These are phyloP conservation scores for Hetaerina titia DNA, from an alignment of 2,888 invertebrate genomes.

Conservation along the genomic window DNA sequence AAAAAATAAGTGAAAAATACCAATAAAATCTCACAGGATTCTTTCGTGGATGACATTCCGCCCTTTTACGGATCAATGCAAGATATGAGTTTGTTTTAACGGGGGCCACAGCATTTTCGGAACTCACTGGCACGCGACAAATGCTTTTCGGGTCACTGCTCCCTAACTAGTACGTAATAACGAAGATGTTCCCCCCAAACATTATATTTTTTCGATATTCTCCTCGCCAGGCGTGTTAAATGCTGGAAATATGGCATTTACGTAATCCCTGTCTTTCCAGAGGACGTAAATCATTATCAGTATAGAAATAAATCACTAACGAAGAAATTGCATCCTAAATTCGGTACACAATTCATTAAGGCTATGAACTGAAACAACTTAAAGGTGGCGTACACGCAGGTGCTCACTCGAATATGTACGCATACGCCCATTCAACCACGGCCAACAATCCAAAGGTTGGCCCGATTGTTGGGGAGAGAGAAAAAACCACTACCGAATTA, in stretches of 20 bases:
- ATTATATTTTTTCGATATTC: background rate
- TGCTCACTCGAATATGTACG: too few relatives aligned
- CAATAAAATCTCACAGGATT: background rate
- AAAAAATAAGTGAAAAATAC: background rate
- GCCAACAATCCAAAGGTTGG: too few relatives aligned
- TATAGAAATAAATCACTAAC: background rate
- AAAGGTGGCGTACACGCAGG: too few relatives aligned
- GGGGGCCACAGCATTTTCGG: background rate
- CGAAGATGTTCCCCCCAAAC: background rate
- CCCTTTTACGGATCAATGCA: background rate
- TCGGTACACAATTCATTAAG: background rate
- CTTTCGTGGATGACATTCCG: background rate
- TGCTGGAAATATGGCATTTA: background rate
- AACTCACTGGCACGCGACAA: background rate
- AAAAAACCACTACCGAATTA: too few relatives aligned
- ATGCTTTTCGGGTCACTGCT: background rate
- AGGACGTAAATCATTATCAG: too few relatives aligned
- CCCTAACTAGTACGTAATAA: background rate
- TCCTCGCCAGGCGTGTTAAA: background rate
- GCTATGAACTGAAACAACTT: too few relatives aligned
- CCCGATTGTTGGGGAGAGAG: too few relatives aligned
- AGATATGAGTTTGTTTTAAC: background rate
- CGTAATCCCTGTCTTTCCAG: too few relatives aligned
- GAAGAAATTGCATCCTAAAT: background rate
- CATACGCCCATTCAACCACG: too few relatives aligned